These are phyloP conservation scores for Eledone cirrhosa DNA, from an alignment of 2,888 invertebrate genomes.

Conservation along the genomic window DNA sequence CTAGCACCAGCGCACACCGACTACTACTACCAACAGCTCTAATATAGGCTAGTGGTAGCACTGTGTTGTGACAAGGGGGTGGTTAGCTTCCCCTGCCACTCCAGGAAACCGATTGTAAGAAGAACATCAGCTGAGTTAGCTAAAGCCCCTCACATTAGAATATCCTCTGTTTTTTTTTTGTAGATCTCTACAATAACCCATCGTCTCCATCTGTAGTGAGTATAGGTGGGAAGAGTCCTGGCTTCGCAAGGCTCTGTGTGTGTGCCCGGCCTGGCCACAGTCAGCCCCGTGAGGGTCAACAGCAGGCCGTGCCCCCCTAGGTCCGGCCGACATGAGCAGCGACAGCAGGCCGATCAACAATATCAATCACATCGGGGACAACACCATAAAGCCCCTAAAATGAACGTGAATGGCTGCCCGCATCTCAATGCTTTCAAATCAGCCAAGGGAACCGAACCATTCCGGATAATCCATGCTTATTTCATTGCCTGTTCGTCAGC, in stretches of 20 bases:
- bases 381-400: constrained; percentile 71
- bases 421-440: constrained; percentile 84
- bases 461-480: constrained; percentile 83
- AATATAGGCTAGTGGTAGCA: too few species aligned
- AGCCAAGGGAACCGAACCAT: constrained; percentile 78
- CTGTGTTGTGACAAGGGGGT: too few species aligned
- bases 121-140: constrained; percentile 1
- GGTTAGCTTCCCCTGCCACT: too few species aligned
- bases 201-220: too few species aligned
- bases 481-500: constrained; percentile 81
- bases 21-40: background rate
- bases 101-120: too few species aligned
- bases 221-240: constrained; percentile 8
- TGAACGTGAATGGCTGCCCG: constrained; percentile 81
- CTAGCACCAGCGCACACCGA: constrained; percentile 19
- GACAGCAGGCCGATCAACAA: background rate
- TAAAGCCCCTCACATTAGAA: too few species aligned
- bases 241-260: constrained; percentile 25
- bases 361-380: constrained; percentile 8
- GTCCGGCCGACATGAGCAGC: constrained; percentile 3
- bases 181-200: too few species aligned
- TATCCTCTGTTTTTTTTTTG: too few species aligned
- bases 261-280: constrained; percentile 25
- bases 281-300: background rate
- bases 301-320: constrained; percentile 15